These are phyloP conservation scores for Saccostrea glomerata DNA, from an alignment of 1,140 invertebrate genomes.

Conservation along the genomic window DNA sequence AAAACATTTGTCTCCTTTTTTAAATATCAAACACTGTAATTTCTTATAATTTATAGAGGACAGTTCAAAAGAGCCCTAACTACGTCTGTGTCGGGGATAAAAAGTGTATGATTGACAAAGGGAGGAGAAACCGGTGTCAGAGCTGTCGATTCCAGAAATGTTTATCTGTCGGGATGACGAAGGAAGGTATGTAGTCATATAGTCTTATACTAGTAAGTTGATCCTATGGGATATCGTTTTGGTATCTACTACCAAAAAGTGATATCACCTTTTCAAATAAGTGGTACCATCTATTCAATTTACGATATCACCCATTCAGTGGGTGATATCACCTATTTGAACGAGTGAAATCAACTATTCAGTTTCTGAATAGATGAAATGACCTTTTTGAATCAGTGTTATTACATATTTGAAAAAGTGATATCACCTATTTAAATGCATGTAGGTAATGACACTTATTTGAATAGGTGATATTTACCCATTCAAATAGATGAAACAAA, in stretches of 20 bases:
- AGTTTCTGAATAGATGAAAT: no score
- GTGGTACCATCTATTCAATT: background rate
- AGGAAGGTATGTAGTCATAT: conserved; percentile 89
- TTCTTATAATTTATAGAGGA: conserved; percentile 82
- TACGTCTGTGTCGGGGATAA: conserved; percentile 99
- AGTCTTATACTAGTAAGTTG: no score
- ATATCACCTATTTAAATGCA: no score
- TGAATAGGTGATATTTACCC: no score
- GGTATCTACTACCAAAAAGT: background rate
- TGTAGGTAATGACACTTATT: no score
- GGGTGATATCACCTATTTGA: background rate
- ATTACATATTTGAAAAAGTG: no score
- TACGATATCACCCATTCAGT: background rate
- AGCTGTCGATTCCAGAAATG: conserved; percentile 99
- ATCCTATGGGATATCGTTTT: background rate
- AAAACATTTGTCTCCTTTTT: no score
- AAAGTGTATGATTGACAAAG: conserved; percentile 98
- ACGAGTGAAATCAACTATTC: no score
- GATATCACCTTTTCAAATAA: background rate
- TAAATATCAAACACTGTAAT: background rate
- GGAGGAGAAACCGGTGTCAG: conserved; percentile 97
- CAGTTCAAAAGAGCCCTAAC: conserved; percentile 98
- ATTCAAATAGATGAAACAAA: no score
- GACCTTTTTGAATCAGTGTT: no score
- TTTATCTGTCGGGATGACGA: conserved; percentile 98